Percentiles rank a stretch among this genome's conserved stretches.
Evolutionary conservation across 2,113 vertebrate genomes (phyloP).

Genomic region (Vireo altiloquus): DNA sequence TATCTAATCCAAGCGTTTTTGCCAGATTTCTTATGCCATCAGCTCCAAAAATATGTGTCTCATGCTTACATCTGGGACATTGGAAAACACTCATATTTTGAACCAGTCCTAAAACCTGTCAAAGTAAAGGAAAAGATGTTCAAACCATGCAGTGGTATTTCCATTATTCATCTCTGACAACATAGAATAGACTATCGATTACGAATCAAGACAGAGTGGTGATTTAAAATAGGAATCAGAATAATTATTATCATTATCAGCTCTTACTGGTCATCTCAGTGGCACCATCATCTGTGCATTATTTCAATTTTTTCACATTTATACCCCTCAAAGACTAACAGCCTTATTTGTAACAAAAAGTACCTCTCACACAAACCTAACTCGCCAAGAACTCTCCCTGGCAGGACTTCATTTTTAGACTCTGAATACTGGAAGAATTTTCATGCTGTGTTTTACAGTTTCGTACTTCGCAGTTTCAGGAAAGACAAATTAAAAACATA

Average conservation of each 20-base stretch:
- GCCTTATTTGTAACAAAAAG: neutral
- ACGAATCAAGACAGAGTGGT: neutral
- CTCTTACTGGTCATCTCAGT: neutral
- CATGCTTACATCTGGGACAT: constrained; percentile 90
- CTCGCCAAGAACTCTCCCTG: neutral
- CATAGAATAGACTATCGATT: neutral
- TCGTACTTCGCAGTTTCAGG: neutral
- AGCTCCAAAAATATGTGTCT: constrained; percentile 92
- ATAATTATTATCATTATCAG: neutral
- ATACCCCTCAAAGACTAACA: neutral
- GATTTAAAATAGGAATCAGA: neutral
- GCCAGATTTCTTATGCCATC: constrained; percentile 87
- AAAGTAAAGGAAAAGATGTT: constrained; percentile 28
- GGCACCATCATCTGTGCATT: neutral
- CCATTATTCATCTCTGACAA: neutral
- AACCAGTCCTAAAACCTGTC: constrained; percentile 90
- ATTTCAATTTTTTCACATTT: neutral
- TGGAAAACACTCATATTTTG: constrained; percentile 99
- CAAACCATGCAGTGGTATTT: neutral
- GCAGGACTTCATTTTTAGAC: neutral
- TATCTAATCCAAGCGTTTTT: constrained; percentile 76
- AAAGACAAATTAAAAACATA: constrained; percentile 3
- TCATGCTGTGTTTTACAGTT: neutral
- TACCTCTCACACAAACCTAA: neutral
- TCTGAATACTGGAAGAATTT: neutral